Evolutionary conservation across 2,113 vertebrate species (phyloP).

Genomic region (Bubo bubo): DNA sequence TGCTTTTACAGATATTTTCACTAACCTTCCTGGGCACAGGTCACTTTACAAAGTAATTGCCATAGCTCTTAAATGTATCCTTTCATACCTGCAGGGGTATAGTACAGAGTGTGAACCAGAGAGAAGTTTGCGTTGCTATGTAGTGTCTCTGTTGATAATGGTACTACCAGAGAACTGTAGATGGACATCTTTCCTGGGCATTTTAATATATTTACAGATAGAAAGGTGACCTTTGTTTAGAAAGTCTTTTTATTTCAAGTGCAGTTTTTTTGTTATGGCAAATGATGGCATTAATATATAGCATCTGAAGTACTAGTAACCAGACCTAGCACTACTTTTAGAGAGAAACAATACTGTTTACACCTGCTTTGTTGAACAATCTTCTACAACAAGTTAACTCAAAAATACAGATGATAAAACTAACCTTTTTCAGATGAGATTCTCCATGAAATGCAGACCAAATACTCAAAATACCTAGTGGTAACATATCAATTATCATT

Average conservation of each 20-base stretch:
- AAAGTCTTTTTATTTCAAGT: constrained; percentile 15
- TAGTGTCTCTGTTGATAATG: background rate
- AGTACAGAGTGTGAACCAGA: background rate
- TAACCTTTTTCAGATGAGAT: background rate
- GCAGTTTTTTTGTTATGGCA: background rate
- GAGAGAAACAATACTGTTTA: constrained; percentile 15
- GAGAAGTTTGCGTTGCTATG: background rate
- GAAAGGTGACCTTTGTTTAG: constrained; percentile 1
- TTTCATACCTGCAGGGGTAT: background rate
- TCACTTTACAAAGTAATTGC: background rate
- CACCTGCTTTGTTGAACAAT: background rate
- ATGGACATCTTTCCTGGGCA: background rate
- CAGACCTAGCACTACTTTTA: background rate
- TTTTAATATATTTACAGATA: background rate
- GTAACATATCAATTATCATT: background rate
- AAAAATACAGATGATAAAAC: background rate
- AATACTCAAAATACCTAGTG: background rate
- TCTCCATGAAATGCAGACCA: background rate
- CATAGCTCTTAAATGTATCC: background rate
- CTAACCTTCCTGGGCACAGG: background rate
- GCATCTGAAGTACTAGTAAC: background rate
- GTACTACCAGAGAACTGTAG: accelerated
- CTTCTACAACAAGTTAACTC: background rate
- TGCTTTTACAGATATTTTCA: background rate
- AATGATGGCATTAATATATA: background rate